phyloP scores from a whole-genome alignment of 2,797 vertebrate species.

The Limnodromus scolopaceus region DNA sequence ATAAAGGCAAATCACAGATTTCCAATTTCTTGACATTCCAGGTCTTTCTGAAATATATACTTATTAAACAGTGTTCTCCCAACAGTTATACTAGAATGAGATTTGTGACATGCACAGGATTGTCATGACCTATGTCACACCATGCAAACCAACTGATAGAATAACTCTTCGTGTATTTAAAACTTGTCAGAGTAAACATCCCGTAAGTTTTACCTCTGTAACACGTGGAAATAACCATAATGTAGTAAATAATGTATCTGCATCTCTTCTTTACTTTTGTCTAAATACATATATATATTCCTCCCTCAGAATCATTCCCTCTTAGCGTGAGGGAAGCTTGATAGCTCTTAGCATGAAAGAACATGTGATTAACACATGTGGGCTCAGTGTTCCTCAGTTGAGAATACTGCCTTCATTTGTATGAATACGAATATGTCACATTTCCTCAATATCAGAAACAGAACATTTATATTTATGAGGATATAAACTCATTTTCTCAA shows the following conservation, averaged over 20 bases:
- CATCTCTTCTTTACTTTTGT: not conserved
- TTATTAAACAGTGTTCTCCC: not conserved
- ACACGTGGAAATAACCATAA: not conserved
- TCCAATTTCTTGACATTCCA: not conserved
- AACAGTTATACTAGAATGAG: not conserved
- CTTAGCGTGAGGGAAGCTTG: not conserved
- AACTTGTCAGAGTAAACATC: not conserved
- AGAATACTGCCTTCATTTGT: conserved; percentile 25
- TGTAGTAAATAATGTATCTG: not conserved
- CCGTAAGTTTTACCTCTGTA: not conserved
- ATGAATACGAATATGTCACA: conserved; percentile 47
- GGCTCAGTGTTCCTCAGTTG: conserved; percentile 19
- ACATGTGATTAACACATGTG: conserved; percentile 48
- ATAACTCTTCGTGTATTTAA: not conserved
- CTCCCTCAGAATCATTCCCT: not conserved
- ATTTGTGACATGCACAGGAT: not conserved
- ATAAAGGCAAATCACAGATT: not conserved
- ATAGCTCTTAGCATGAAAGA: conserved; percentile 4
- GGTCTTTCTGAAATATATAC: not conserved
- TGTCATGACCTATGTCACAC: fast-evolving
- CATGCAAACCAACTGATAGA: fast-evolving
- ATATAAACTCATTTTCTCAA: conserved; percentile 65
- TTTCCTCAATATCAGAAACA: conserved; percentile 56
- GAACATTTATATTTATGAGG: conserved; percentile 72
- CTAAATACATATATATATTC: not conserved